phyloP scores from a whole-genome alignment of 2,888 invertebrate genomes.

The Philereme vetulata region DNA sequence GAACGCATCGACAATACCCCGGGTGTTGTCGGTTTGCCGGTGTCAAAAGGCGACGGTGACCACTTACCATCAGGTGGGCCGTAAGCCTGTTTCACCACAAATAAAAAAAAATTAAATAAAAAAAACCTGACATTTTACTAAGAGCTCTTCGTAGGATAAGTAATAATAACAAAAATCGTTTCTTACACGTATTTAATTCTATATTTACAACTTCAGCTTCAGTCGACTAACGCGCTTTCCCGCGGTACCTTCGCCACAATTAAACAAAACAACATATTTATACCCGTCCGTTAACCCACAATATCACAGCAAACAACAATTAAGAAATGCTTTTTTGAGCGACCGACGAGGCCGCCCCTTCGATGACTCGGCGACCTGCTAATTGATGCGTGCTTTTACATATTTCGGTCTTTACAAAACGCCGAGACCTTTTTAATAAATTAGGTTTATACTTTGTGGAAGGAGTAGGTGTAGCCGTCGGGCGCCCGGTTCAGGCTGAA shows the following conservation, averaged over 20 bases:
- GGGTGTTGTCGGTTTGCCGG: too few species aligned
- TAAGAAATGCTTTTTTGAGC: constrained; percentile 76
- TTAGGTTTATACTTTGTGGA: constrained; percentile 86
- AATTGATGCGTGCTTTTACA: constrained; percentile 73
- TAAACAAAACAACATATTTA: constrained; percentile 69
- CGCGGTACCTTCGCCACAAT: constrained; percentile 54
- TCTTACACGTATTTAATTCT: constrained; percentile 50
- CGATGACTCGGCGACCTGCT: constrained; percentile 75
- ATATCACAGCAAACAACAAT: constrained; percentile 83
- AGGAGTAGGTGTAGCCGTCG: constrained; percentile 94
- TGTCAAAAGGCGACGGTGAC: too few species aligned
- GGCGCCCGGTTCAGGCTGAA: constrained; percentile 93
- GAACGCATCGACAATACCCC: too few species aligned
- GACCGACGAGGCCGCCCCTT: constrained; percentile 56
- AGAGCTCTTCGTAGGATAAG: neutral
- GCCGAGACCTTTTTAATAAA: constrained; percentile 61
- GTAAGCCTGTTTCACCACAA: too few species aligned
- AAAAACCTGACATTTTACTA: neutral
- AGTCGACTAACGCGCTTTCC: constrained; percentile 56
- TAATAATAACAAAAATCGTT: constrained; percentile 33
- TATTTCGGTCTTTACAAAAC: constrained; percentile 66
- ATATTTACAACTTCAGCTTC: constrained; percentile 78
- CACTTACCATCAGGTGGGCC: too few species aligned
- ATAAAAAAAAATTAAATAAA: too few species aligned
- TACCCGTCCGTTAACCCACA: constrained; percentile 78